phyloP scores from a whole-genome alignment of 1,140 invertebrate species.

The Drosophila prosaltans region DNA sequence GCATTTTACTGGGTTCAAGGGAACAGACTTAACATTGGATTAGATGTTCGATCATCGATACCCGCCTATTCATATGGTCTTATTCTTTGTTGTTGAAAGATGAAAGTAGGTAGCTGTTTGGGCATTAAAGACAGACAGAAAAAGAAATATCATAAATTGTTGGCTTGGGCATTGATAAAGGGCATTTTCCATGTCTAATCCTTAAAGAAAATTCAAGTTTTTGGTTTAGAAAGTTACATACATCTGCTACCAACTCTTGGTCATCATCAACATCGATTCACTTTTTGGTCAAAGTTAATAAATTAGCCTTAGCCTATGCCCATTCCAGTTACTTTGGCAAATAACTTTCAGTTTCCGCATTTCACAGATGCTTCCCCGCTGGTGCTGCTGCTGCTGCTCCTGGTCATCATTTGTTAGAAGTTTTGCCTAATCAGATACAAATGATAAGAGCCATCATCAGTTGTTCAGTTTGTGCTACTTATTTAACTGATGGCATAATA shows the following conservation, averaged over 20 bases:
- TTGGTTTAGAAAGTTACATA: constrained; percentile 8
- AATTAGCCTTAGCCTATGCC: constrained; percentile 42
- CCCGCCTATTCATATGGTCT: constrained; percentile 28
- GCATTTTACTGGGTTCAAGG: constrained; percentile 37
- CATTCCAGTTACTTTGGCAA: neutral
- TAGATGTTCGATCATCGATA: constrained; percentile 75
- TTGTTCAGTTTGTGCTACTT: constrained; percentile 59
- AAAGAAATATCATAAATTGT: constrained; percentile 60
- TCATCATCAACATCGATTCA: constrained; percentile 41
- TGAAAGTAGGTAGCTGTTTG: constrained; percentile 56
- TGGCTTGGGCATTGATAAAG: constrained; percentile 41
- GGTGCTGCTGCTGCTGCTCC: neutral
- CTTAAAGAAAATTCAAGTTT: neutral
- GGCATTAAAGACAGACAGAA: constrained; percentile 20
- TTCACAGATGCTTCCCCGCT: constrained; percentile 7
- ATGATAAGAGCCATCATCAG: constrained; percentile 69
- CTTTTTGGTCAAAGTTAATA: constrained; percentile 60
- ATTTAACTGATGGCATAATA: constrained; percentile 75
- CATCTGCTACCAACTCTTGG: constrained; percentile 51
- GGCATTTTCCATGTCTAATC: constrained; percentile 12
- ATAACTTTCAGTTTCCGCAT: constrained; percentile 4
- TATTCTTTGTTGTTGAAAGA: constrained; percentile 34
- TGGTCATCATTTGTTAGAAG: constrained; percentile 64
- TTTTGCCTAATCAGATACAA: constrained; percentile 79
- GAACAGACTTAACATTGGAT: constrained; percentile 65